Percentiles rank a stretch among this genome's conserved stretches.
phyloP scores from a whole-genome alignment of 2,113 vertebrate genomes.

The Euleptes europaea region DNA sequence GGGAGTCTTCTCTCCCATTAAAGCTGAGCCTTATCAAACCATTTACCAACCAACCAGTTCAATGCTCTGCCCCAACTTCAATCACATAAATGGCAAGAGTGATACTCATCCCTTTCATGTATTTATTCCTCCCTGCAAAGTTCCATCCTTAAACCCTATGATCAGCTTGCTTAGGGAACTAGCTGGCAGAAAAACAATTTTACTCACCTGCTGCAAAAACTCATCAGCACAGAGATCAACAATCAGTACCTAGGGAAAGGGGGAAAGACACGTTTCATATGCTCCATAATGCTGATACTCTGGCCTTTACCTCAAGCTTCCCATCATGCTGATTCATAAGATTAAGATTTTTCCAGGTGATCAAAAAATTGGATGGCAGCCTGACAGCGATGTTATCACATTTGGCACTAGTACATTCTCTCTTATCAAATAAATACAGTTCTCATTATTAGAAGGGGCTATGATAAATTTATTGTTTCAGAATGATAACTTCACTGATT shows the following conservation, averaged over 20 bases:
- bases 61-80: neutral
- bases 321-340: neutral
- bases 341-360: neutral
- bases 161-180: neutral
- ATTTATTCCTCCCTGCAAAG: slow-evolving; percentile 16
- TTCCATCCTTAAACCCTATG: neutral
- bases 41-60: neutral
- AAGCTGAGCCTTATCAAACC: neutral
- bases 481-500: neutral
- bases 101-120: slow-evolving; percentile 17
- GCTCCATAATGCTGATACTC: neutral
- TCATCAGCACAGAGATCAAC: slow-evolving; percentile 94
- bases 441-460: neutral
- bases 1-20: neutral
- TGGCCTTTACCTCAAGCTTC: neutral
- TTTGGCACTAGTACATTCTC: neutral
- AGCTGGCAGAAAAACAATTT: slow-evolving; percentile 19
- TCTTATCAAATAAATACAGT: neutral
- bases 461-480: neutral
- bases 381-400: neutral
- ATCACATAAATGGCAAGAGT: neutral
- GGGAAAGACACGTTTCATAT: neutral
- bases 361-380: neutral
- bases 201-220: slow-evolving; percentile 93
- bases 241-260: slow-evolving; percentile 88